Conservation (phyloP, 2,888 invertebrate genomes). For the Harpalus rufipes region DNA sequence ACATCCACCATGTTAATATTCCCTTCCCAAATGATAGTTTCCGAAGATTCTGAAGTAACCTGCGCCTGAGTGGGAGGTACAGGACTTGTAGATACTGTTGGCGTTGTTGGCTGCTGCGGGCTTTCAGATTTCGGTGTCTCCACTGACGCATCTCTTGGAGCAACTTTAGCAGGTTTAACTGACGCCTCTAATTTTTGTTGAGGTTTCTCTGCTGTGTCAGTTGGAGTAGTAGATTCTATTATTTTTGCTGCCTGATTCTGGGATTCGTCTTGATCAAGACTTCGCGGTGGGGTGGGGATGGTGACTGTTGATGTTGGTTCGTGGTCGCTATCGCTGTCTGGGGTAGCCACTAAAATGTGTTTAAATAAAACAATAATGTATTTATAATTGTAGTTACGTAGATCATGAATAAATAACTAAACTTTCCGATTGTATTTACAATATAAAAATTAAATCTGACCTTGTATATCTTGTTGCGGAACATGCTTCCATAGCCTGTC, state of each 20-base stretch:
- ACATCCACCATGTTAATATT: conserved; percentile 94
- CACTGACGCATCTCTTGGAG: conserved; percentile 64
- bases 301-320: conserved; percentile 90
- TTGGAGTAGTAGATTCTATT: not conserved
- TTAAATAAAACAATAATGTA: not conserved
- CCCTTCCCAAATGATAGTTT: conserved; percentile 85
- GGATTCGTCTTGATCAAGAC: conserved; percentile 74
- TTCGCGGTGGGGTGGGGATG: conserved; percentile 80
- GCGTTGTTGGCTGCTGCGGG: conserved; percentile 70
- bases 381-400: too few relatives aligned
- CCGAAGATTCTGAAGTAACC: conserved; percentile 63
- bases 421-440: too few relatives aligned
- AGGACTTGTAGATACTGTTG: conserved; percentile 69
- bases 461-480: conserved; percentile 75
- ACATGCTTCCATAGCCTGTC: conserved; percentile 80
- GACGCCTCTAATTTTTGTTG: conserved; percentile 33
- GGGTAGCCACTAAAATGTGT: conserved; percentile 70
- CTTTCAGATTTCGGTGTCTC: conserved; percentile 68
- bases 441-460: conserved; percentile 68
- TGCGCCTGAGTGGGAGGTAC: conserved; percentile 37
- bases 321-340: conserved; percentile 84
- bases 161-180: conserved; percentile 23
- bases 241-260: conserved; percentile 49
- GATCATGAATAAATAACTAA: too few relatives aligned
- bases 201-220: not conserved